A percentile compares a stretch with the other conserved stretches of the same genome.
phyloP scores from a whole-genome alignment of 2,113 vertebrate species.

The Psammodynastes pulverulentus region DNA sequence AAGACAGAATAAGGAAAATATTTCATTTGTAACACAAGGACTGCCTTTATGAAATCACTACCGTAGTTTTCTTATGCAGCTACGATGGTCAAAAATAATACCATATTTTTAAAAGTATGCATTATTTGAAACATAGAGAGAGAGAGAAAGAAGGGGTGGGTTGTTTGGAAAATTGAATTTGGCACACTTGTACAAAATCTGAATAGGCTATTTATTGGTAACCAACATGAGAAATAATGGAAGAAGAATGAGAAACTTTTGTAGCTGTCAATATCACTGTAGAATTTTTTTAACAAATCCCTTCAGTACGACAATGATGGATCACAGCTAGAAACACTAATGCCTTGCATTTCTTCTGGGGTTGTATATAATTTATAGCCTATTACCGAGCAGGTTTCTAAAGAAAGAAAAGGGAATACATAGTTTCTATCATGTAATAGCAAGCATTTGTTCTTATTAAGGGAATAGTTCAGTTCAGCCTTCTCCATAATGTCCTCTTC shows the following conservation, averaged over 20 bases:
- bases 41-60: neutral
- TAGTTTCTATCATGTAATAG: neutral
- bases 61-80: neutral
- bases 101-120: neutral
- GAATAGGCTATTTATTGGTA: neutral
- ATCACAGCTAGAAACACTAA: conserved; percentile 19
- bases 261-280: neutral
- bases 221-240: conserved; percentile 17
- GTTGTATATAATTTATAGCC: neutral
- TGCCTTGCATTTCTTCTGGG: conserved; percentile 6
- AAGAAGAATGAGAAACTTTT: conserved; percentile 16
- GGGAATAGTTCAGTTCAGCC: neutral
- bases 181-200: conserved; percentile 16
- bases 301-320: conserved; percentile 16
- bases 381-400: neutral
- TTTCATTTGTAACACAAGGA: neutral
- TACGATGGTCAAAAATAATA: neutral
- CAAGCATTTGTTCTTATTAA: neutral
- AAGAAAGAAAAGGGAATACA: neutral
- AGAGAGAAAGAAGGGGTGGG: accelerated
- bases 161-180: neutral
- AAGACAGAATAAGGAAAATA: neutral
- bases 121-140: neutral
- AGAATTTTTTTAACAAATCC: neutral
- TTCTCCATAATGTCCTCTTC: neutral